Evolutionary conservation across 1,140 invertebrate genomes (phyloP).

Genomic region (Caenorhabditis elegans): DNA sequence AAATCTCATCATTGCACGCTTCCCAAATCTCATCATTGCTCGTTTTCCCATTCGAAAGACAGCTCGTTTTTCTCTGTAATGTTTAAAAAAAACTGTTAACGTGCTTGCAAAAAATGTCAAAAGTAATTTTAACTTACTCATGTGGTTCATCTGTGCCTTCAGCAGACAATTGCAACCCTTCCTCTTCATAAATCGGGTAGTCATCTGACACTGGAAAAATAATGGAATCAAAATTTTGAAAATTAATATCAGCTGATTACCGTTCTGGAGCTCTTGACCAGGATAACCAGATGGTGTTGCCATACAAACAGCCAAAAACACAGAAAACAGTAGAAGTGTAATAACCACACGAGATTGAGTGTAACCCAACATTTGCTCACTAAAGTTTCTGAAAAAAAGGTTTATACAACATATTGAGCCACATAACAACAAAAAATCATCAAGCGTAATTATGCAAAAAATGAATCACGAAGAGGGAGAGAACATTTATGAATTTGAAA

Average conservation of each 20-base stretch:
- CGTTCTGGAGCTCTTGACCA: not conserved
- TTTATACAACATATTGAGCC: not conserved
- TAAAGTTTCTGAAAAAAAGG: not conserved
- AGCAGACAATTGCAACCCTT: not conserved
- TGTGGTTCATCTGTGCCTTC: not conserved
- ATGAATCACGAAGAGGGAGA: too few species aligned
- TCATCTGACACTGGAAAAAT: not conserved
- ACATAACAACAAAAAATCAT: too few species aligned
- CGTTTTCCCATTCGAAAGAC: slow-evolving; percentile 39
- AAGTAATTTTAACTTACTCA: not conserved
- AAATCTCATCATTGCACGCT: slow-evolving; percentile 36
- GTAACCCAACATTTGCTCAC: slow-evolving; percentile 14
- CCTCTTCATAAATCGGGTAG: not conserved
- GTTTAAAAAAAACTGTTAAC: too few species aligned
- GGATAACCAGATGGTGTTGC: not conserved
- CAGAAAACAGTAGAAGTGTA: not conserved
- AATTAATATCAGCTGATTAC: not conserved
- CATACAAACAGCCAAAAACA: not conserved
- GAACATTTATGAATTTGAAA: too few species aligned
- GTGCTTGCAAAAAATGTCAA: not conserved
- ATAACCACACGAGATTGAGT: not conserved
- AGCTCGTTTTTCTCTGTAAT: slow-evolving; percentile 36
- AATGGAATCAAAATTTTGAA: not conserved
- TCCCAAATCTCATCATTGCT: slow-evolving; percentile 37
- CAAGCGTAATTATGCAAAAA: too few species aligned